Evolutionary conservation across 2,888 invertebrate species (phyloP), one percentile per base, ranked within the genome.

Genomic region (Cerastis leucographa): DNA sequence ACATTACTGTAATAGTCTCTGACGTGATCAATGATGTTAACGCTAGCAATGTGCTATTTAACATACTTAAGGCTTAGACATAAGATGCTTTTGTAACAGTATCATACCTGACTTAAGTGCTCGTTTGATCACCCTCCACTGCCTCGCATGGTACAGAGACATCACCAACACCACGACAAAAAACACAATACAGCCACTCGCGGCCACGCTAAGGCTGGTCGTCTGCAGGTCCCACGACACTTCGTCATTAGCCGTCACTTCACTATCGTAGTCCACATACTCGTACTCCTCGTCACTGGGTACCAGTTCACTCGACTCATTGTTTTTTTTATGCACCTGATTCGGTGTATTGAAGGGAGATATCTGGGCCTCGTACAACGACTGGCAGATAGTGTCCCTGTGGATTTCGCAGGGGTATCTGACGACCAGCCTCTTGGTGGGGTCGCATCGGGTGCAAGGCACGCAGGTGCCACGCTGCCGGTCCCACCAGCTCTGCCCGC

Each of bases 81-180:
- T 29, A 40, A 40, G 46, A 40, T n/a, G 17, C 17, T 25, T 35
- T 61, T n/a, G 6, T 40, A 1, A 70, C 49, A 7, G 7, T 51
- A 56, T 59, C 97, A 97, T 93, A 98, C 98, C 98, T 95, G 98
- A 97, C 93, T 98, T 98, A 88, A 98, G 97, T 90, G 98, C 98
- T 91, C 97, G 97, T 94, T 98, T 98, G 92, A 98, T 97, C 91
- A 97, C 97, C 93, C 97, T 97, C 98, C 98, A 98, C 93, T 98
- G 98, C 90, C 97, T 97, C 88, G 98, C 98, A 92, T 98, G 98
- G 90, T 98, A 97, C 89, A 98, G 95, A 87, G 98, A 98, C 92
- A 98, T 97, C 90, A 97, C 97, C 87, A 98, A 97, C 92, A 98
- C 98, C 85, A 98, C 98, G 89, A 98, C 96, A 96, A 98, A 98